Evolutionary conservation across 1,140 invertebrate species (phyloP).

Genomic region (Microvelia longipes): DNA sequence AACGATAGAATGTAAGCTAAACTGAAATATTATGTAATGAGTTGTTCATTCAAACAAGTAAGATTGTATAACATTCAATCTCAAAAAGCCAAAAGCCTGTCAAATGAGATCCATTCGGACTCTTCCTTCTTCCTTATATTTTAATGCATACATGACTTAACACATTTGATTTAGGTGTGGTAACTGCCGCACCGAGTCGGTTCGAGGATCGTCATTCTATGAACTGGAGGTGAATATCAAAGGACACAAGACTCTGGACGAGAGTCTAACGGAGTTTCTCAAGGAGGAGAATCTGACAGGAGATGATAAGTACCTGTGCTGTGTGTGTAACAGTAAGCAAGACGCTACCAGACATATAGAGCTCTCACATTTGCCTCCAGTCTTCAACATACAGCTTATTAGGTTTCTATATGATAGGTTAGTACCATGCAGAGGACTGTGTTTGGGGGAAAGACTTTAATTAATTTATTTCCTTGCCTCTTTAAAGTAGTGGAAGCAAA

Average conservation of each 20-base stretch:
- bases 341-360: conserved; percentile 45
- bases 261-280: conserved; percentile 47
- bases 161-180: conserved; percentile 39
- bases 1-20: too few species aligned
- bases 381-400: conserved; percentile 52
- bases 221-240: conserved; percentile 47
- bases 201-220: conserved; percentile 43
- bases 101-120: too few species aligned
- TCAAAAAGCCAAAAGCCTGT: too few species aligned
- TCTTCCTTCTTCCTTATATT: too few species aligned
- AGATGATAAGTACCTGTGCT: conserved; percentile 49
- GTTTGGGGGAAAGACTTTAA: too few species aligned
- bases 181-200: conserved; percentile 41
- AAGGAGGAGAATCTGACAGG: conserved; percentile 47
- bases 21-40: too few species aligned
- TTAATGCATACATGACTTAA: too few species aligned
- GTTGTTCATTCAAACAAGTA: too few species aligned
- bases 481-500: too few species aligned
- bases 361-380: conserved; percentile 44
- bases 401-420: conserved; percentile 52
- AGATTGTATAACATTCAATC: too few species aligned
- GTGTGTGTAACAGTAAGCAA: conserved; percentile 42
- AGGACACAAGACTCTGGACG: conserved; percentile 37
- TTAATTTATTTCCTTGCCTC: too few species aligned
- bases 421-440: too few species aligned